Evolutionary conservation across 2,113 vertebrate genomes (phyloP).

Genomic region (Hiodon tergisus): DNA sequence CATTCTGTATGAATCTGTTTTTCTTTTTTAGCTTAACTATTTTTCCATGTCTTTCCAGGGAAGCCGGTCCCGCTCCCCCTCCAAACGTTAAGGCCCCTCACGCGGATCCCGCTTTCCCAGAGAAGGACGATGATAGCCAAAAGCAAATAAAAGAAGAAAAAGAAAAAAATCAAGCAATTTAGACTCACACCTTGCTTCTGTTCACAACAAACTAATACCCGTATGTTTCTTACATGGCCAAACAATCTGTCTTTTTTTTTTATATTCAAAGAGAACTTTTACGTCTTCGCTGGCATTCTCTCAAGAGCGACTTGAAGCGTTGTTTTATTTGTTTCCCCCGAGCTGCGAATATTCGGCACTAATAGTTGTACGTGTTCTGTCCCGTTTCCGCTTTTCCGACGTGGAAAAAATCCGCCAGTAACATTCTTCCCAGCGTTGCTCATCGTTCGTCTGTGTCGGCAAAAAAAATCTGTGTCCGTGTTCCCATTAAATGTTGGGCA

Average conservation of each 20-base stretch:
- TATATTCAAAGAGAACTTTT: constrained; percentile 42
- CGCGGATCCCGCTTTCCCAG: constrained; percentile 1
- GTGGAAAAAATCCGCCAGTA: not conserved
- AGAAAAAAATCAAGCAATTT: constrained; percentile 4
- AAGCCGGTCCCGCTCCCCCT: constrained; percentile 15
- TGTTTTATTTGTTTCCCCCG: constrained; percentile 12
- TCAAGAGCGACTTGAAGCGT: constrained; percentile 16
- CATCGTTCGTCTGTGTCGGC: not conserved
- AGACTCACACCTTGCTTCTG: constrained; percentile 16
- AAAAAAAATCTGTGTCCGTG: not conserved
- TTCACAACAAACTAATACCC: constrained; percentile 11
- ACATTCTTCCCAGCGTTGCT: not conserved
- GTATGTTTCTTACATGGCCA: constrained; percentile 2
- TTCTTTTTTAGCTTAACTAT: not conserved
- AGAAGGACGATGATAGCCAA: constrained; percentile 4
- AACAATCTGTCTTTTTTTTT: not conserved
- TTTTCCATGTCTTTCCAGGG: not conserved
- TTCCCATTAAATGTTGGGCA: constrained; percentile 29
- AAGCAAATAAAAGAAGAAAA: constrained; percentile 3
- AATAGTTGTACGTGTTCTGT: constrained; percentile 7
- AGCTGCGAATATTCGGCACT: constrained; percentile 24
- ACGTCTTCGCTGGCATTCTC: constrained; percentile 42
- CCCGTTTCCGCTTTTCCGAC: not conserved
- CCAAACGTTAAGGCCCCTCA: constrained; percentile 17
- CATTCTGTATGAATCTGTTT: too few relatives aligned